Percentiles rank a stretch among this genome's conserved stretches.
Conservation (phyloP, 2,888 invertebrate genomes). For the Leucoptera coffeella region DNA sequence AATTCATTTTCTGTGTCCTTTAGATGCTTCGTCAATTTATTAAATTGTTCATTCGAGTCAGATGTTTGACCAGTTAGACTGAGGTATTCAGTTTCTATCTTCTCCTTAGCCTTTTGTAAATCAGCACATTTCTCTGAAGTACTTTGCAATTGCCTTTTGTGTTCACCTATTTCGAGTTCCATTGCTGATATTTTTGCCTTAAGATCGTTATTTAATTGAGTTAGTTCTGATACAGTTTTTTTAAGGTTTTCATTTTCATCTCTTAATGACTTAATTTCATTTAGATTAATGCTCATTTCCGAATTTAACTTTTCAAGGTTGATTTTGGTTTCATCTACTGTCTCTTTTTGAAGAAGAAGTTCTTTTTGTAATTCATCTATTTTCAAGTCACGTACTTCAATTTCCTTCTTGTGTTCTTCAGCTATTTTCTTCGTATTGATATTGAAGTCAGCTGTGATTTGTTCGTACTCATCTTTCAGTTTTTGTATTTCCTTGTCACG, state of each 20-base stretch:
- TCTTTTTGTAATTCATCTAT: conserved; percentile 43
- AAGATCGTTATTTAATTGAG: conserved; percentile 23
- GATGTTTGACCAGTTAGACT: conserved; percentile 52
- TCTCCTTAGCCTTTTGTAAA: conserved; percentile 48
- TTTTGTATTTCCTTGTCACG: conserved; percentile 50
- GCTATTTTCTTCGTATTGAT: conserved; percentile 44
- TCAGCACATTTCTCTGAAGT: conserved; percentile 52
- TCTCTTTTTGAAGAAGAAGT: conserved; percentile 35
- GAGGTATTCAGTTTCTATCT: conserved; percentile 54
- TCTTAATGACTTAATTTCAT: conserved; percentile 31
- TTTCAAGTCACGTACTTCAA: conserved; percentile 40
- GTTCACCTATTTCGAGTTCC: conserved; percentile 51
- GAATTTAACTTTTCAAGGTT: conserved; percentile 40
- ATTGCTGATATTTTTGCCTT: conserved; percentile 33
- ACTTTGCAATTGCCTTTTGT: conserved; percentile 48
- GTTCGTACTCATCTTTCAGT: conserved; percentile 40
- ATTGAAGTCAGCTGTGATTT: conserved; percentile 38
- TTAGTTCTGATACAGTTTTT: conserved; percentile 30
- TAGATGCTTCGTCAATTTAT: conserved; percentile 47
- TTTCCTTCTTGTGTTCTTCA: conserved; percentile 44
- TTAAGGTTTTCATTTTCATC: conserved; percentile 36
- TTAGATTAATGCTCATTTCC: conserved; percentile 34
- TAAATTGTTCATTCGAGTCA: conserved; percentile 55
- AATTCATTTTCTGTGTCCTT: conserved; percentile 53
- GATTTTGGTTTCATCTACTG: conserved; percentile 34